Conservation (phyloP, 2,888 invertebrate genomes). For the Drosophila multiciliata region DNA sequence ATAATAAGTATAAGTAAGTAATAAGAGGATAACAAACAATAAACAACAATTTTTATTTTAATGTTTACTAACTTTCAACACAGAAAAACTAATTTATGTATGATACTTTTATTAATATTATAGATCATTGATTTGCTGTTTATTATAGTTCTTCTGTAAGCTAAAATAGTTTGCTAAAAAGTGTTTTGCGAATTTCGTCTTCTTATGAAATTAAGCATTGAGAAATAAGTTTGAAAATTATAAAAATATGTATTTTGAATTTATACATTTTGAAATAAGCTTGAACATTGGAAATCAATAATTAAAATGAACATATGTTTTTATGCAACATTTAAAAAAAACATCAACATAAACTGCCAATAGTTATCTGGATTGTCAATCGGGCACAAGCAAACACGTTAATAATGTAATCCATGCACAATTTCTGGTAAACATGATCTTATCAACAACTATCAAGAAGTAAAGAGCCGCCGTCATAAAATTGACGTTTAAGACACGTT, state of each 20-base stretch:
- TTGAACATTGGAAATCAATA: too few species aligned
- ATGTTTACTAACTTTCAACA: background rate
- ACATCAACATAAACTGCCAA: background rate
- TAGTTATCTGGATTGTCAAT: background rate
- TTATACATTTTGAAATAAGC: background rate
- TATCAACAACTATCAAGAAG: slow-evolving; percentile 2
- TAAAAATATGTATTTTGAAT: background rate
- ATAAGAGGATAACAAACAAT: too few species aligned
- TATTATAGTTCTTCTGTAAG: background rate
- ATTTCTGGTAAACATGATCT: background rate
- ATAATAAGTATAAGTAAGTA: too few species aligned
- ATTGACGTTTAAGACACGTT: slow-evolving; percentile 6
- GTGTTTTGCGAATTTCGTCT: background rate
- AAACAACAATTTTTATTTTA: background rate
- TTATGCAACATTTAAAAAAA: too few species aligned
- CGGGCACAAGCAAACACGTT: background rate
- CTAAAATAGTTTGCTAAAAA: background rate
- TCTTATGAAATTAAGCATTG: background rate
- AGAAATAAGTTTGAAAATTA: background rate
- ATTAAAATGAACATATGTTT: too few species aligned
- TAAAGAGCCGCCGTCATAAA: slow-evolving; percentile 7
- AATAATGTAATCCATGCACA: background rate
- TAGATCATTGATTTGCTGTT: too few species aligned
- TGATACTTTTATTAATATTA: background rate
- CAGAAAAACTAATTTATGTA: background rate